Conservation (phyloP, 2,113 vertebrate genomes). For the Aphelocoma coerulescens region DNA sequence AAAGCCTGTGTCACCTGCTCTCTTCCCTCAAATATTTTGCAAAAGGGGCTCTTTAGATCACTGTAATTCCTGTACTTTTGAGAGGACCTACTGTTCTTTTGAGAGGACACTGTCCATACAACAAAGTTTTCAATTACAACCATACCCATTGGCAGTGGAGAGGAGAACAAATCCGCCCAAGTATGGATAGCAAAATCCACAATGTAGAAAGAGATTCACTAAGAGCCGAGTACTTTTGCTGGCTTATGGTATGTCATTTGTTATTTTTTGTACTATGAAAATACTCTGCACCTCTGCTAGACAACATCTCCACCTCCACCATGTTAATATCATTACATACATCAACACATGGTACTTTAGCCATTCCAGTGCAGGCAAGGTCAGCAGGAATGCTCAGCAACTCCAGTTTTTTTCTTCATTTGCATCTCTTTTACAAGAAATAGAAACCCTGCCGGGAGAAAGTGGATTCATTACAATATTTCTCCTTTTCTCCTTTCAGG, state of each 20-base stretch:
- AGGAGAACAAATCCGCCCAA: background rate
- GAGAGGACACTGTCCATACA: background rate
- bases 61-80: background rate
- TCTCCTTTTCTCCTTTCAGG: background rate
- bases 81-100: background rate
- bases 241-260: background rate
- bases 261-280: background rate
- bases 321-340: background rate
- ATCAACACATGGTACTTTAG: accelerated
- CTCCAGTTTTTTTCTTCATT: background rate
- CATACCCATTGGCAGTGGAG: background rate
- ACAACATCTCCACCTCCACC: background rate
- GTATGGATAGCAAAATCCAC: background rate
- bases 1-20: background rate
- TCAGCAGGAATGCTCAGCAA: background rate
- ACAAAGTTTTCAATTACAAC: background rate
- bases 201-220: background rate
- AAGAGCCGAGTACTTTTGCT: background rate
- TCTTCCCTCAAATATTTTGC: background rate
- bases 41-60: background rate
- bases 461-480: background rate
- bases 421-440: background rate
- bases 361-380: background rate
- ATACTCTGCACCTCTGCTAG: background rate
- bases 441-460: background rate